Evolutionary conservation across 2,888 invertebrate genomes (phyloP), one percentile per base, ranked within the genome.

Genomic region (Oxycera nigricornis): DNA sequence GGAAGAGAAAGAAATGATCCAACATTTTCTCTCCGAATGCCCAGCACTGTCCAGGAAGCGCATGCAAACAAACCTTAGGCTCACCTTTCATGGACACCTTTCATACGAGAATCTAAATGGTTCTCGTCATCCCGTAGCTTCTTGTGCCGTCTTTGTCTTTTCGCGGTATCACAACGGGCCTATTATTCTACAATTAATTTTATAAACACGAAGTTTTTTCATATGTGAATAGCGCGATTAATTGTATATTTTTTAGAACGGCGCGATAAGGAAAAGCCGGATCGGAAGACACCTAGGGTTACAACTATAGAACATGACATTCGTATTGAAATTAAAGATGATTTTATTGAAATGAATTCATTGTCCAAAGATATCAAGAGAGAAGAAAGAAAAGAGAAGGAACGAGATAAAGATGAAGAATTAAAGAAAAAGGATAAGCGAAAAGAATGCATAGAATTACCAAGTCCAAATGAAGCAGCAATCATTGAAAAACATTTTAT

Each of bases 341-440:
- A 82, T 3, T 30, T 70, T 52, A 80, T 81, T 7, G 82, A 83
- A 11, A 78, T 80, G 11, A 83, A 82, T 31, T 81, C 83, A 76
- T 81, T 81, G 35, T 72, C 82, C 4, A 80, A 84, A 74, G 84
- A 85, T 1, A 76, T 78, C 31, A 83, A 80, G 77, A 82, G 82
- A 46, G 82, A 82, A 39, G 82, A 80, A 31, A 77, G 17, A 22
- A 73, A 75, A 24, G 77, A 78, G 3, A 67, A 61, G 6, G 74
- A 76, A 46, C 55, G 59, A 3, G 76, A 76, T 31, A 73, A 79
- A 17, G 77, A 77, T 41, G 75, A 74, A 50, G 75, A 78, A 31
- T 88, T 87, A 75, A 86, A 88, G 9, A 88, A 88, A 50, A 76
- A 80, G 35, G 87, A 89, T 61, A 89, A 88, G 80, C 91, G 90